Conservation (phyloP, 2,888 invertebrate genomes). For the Odontothrips loti region DNA sequence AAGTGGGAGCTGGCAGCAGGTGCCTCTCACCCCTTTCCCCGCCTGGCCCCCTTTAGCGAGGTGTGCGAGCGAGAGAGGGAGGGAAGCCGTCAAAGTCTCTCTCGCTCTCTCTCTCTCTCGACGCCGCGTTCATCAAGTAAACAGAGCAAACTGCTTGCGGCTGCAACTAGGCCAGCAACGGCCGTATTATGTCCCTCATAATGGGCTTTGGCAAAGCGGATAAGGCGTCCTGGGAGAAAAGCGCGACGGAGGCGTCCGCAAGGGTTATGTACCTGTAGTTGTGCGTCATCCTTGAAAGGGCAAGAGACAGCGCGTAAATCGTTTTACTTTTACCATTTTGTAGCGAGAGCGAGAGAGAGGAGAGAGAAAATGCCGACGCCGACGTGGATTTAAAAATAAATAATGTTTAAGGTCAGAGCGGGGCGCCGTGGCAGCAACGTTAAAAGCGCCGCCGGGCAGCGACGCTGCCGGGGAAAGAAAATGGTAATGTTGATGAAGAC, state of each 20-base stretch:
- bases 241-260: neutral
- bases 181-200: conserved; percentile 24
- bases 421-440: too few species aligned
- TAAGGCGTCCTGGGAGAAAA: neutral
- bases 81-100: neutral
- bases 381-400: too few species aligned
- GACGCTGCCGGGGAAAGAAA: too few species aligned
- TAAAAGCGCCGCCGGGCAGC: too few species aligned
- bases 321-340: too few species aligned
- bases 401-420: too few species aligned
- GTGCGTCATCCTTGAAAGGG: neutral
- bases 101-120: neutral
- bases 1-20: neutral
- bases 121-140: conserved; percentile 4
- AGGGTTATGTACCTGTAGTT: neutral
- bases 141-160: conserved; percentile 24
- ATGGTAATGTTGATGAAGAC: too few species aligned
- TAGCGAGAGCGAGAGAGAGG: too few species aligned
- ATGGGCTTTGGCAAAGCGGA: conserved; percentile 21
- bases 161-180: neutral
- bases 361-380: too few species aligned
- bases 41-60: neutral
- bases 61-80: neutral
- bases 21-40: neutral
- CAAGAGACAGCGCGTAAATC: neutral